Conservation (phyloP, 2,797 vertebrate genomes). For the Danio aesculapii region DNA sequence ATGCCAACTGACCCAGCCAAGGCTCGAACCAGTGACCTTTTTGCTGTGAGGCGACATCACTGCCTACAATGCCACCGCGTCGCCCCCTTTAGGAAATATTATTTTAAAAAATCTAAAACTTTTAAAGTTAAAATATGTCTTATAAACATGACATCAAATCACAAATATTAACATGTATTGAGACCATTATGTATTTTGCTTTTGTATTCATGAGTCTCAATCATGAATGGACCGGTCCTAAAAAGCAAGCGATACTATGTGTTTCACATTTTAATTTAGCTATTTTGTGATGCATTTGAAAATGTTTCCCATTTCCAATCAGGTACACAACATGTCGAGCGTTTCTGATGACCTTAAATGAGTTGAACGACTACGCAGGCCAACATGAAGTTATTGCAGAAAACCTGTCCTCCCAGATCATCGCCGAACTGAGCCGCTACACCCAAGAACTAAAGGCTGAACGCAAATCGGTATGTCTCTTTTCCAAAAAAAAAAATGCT, state of each 20-base stretch:
- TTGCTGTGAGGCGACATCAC: too few relatives aligned
- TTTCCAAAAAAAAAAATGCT: background rate
- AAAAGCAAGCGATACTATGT: background rate
- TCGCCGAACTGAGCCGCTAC: conserved; percentile 84
- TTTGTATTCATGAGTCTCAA: background rate
- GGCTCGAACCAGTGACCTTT: too few relatives aligned
- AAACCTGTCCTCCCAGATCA: conserved; percentile 89
- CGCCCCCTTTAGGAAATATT: background rate
- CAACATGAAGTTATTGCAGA: conserved; percentile 95
- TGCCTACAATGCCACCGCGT: too few relatives aligned
- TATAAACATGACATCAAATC: background rate
- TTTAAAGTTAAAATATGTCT: background rate
- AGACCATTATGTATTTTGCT: background rate
- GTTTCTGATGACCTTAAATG: conserved; percentile 89
- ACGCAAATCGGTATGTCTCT: conserved; percentile 86
- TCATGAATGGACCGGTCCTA: background rate
- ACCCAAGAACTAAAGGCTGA: conserved; percentile 94
- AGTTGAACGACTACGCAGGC: conserved; percentile 89
- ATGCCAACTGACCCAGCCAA: too few relatives aligned
- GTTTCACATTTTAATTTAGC: background rate
- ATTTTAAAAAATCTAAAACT: background rate
- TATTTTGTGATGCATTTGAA: background rate
- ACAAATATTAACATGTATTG: background rate
- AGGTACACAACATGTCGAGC: conserved; percentile 92
- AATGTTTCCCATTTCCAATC: conserved; percentile 32